Base-by-base conservation (phyloP, 2,113 vertebrate genomes). In the Python bivittatus region DNA sequence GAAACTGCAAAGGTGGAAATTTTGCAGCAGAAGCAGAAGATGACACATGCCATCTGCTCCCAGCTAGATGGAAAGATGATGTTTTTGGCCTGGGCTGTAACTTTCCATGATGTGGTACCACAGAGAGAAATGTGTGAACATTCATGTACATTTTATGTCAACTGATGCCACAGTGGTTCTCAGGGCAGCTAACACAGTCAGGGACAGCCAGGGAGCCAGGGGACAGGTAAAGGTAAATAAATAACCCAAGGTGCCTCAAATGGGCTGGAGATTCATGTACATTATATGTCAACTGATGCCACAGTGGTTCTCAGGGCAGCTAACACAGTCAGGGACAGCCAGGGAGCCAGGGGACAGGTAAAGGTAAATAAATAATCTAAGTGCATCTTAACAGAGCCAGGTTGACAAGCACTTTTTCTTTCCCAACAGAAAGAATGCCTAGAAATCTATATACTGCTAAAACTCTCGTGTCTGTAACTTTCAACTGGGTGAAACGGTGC, bases 251-350 rank as follows among this genome's bases (percentile, higher is more conserved):
- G n/a, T n/a, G n/a, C n/a, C n/a, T n/a, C n/a, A n/a, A n/a, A n/a
- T n/a, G n/a, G n/a, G n/a, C n/a, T n/a, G n/a, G n/a, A n/a, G n/a
- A 8, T 10, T 29, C 90, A 85, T 53, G 72, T 48, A 57, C 88
- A 25, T 56, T 6, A 12, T 12, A 27, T 58, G 68, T 17, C 0
- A 0, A 60, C 27, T 27, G 83, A 54, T 3, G 42, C 17, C 33
- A 0, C 0, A 0, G 6, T 84, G 58, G 17, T 84, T 58, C 53
- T 8, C 0, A 0, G 0, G 17, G 68, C 0, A 0, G 38, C 56
- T 90, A 92, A 58, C 92, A 91, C 20, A 84, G 53, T 72, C 7
- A 3, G 56, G 72, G 72, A 79, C 86, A 93, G 89, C 95, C 44
- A 33, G 12, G 12, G 0, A 25, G 58, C 90, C 0, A 8, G 88